Base-by-base conservation (phyloP, 1,140 invertebrate genomes). In the Antheraea mylitta region DNA sequence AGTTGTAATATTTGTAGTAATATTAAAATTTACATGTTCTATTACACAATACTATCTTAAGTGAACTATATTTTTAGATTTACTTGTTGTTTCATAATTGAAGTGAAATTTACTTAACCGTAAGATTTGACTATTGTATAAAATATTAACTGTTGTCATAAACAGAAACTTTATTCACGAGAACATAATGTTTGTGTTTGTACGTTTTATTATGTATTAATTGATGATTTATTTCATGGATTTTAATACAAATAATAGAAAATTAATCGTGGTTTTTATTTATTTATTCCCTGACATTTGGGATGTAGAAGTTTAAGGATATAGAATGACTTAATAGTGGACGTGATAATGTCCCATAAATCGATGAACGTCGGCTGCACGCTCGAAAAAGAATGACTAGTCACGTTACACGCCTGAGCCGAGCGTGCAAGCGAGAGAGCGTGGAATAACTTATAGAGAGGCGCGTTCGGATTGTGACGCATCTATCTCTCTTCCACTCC, bases 131-230 rank as follows among this genome's bases (percentile, higher is more conserved):
- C 16, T 16, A 53, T 53, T 13, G 5, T 53, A 53, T 53, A 16
- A 53, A 53, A 53, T 53, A 53, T 53, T n/a, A 53, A 53, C 45
- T 53, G 45, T 53, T 53, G 45, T 53, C 45, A 53, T 53, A 53
- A 53, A 53, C 45, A 53, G 2, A 16, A 53, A 13, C 5, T 53
- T 42, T 42, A 13, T 53, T 16, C 45, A 16, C 16, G 10, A 53
- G 6, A 53, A 53, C 45, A 53, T 53, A 5, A 10, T 16, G 7
- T 53, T 53, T 53, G 11, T 53, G 45, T 53, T 53, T 53, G 16
- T 2, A 53, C 45, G 9, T 53, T 53, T n/a, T 53, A 53, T 53
- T 53, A 16, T 53, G 45, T 53, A 53, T 53, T 53, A 53, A 53
- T 53, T 13, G 45, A 53, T 53, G 45, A 16, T 53, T 53, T 53